These are phyloP conservation scores for Deilephila porcellus DNA, from an alignment of 2,888 invertebrate species.

Conservation along the genomic window DNA sequence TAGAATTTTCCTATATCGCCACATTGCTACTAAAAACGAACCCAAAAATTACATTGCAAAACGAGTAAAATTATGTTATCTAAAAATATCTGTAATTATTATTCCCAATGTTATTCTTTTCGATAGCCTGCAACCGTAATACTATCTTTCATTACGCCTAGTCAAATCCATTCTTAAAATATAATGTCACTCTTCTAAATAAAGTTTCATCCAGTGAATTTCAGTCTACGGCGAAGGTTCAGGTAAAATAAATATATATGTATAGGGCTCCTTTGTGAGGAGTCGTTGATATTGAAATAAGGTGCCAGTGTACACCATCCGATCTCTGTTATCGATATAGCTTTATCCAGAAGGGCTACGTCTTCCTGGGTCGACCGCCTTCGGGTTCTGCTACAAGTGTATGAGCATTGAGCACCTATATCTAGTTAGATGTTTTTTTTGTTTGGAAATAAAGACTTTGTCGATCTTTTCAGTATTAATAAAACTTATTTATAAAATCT, in stretches of 20 bases:
- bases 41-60: too few relatives aligned
- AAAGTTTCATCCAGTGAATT: constrained; percentile 35
- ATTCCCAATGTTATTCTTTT: background rate
- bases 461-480: background rate
- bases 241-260: constrained; percentile 62
- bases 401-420: background rate
- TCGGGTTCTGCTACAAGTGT: background rate
- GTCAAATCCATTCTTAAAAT: background rate
- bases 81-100: too few relatives aligned
- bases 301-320: constrained; percentile 63
- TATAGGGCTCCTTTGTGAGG: constrained; percentile 61
- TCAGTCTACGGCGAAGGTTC: constrained; percentile 47
- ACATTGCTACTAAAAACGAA: too few relatives aligned
- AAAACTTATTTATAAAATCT: too few relatives aligned
- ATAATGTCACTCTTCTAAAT: background rate
- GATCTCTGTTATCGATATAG: constrained; percentile 66
- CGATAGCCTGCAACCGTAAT: background rate
- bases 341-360: constrained; percentile 63
- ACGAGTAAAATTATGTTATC: too few relatives aligned
- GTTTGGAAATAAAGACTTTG: background rate
- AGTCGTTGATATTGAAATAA: constrained; percentile 78
- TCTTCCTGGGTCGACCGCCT: constrained; percentile 28
- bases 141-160: background rate
- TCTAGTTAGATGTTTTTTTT: background rate
- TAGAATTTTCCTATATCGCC: too few relatives aligned